Percentiles rank a stretch among this genome's conserved stretches.
These are phyloP conservation scores for Scartelaos histophorus DNA, from an alignment of 2,113 vertebrate species.

Conservation along the genomic window DNA sequence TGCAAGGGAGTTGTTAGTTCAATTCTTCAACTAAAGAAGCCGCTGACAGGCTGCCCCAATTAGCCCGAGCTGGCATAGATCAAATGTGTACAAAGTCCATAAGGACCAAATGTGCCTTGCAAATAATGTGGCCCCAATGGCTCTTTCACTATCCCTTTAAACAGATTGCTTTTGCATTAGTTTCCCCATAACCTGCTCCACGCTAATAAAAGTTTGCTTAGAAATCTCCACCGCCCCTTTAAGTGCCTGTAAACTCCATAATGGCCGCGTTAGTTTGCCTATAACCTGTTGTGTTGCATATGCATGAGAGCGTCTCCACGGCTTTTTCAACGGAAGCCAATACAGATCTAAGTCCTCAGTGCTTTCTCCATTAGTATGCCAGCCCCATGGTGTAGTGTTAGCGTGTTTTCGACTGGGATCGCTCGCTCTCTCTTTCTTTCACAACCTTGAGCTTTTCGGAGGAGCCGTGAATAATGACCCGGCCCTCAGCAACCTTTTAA, in stretches of 20 bases:
- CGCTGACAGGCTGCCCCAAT: neutral
- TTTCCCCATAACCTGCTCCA: neutral
- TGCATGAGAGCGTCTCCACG: conserved; percentile 21
- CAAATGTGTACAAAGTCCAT: neutral
- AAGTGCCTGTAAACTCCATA: neutral
- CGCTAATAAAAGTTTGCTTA: neutral
- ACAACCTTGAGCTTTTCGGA: conserved; percentile 44
- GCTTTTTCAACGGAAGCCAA: conserved; percentile 3
- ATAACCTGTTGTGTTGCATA: conserved; percentile 11
- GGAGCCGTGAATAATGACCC: conserved; percentile 61
- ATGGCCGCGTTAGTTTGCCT: conserved; percentile 1
- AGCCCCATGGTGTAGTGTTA: conserved; percentile 16
- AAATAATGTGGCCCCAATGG: neutral
- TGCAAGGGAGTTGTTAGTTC: no score
- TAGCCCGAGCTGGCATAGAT: neutral
- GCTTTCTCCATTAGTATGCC: conserved; percentile 42
- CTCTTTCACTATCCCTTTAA: neutral
- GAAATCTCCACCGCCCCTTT: neutral
- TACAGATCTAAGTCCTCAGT: conserved; percentile 12
- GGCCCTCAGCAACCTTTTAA: conserved; percentile 39
- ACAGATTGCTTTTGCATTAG: neutral
- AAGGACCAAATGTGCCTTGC: neutral
- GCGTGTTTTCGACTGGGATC: conserved; percentile 40
- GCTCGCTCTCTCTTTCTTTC: conserved; percentile 27
- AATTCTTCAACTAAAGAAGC: no score